These are phyloP conservation scores for Threskiornis aethiopicus DNA, from an alignment of 2,797 vertebrate species.

Conservation along the genomic window DNA sequence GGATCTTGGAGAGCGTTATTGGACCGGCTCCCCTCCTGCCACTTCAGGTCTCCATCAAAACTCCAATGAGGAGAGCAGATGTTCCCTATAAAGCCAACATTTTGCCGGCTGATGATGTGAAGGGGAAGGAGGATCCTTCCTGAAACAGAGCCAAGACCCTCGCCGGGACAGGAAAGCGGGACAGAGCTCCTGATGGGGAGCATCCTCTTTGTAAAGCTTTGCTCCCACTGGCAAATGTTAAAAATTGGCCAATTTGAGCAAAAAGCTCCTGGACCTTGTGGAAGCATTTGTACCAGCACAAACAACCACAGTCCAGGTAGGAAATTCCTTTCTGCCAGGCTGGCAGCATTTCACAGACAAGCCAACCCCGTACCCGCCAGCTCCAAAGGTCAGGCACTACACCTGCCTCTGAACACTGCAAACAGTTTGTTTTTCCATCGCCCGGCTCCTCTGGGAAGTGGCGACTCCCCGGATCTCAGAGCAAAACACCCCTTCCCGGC, in stretches of 20 bases:
- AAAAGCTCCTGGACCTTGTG: accelerated
- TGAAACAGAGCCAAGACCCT: not conserved
- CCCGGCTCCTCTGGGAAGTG: not conserved
- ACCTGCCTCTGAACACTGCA: not conserved
- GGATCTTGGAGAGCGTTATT: accelerated
- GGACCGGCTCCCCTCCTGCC: not conserved
- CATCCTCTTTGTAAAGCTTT: not conserved
- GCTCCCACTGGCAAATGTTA: accelerated
- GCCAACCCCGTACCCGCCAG: not conserved
- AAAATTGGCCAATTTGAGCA: not conserved
- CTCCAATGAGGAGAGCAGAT: accelerated
- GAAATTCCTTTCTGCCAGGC: not conserved
- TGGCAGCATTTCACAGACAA: not conserved
- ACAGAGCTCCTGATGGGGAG: not conserved
- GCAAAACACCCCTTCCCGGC: accelerated
- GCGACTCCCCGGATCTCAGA: not conserved
- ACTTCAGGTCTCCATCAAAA: not conserved
- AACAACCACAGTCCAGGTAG: accelerated
- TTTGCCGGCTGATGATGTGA: not conserved
- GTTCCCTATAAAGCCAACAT: not conserved
- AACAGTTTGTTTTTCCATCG: not conserved
- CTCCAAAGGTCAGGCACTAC: not conserved
- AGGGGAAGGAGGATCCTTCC: not conserved
- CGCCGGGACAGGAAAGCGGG: accelerated
- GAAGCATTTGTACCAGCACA: not conserved